These are phyloP conservation scores for Plotosus lineatus DNA, from an alignment of 2,113 vertebrate genomes.

Conservation along the genomic window DNA sequence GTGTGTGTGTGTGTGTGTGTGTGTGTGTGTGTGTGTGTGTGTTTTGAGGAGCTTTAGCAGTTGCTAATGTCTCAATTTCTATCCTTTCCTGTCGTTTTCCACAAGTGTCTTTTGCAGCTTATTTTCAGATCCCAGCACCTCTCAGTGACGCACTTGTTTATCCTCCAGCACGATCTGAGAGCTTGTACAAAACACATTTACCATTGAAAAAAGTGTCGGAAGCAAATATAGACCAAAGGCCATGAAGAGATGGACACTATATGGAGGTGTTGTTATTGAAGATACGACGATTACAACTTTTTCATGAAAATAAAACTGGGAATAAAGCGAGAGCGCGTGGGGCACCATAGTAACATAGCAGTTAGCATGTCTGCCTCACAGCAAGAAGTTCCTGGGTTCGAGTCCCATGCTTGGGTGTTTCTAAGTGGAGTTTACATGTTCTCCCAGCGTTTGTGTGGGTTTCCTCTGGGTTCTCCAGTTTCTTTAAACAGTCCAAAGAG, in stretches of 20 bases:
- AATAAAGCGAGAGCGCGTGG: background rate
- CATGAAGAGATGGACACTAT: background rate
- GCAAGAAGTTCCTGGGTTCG: too few species aligned
- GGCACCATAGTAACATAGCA: too few species aligned
- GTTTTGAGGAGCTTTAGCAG: conserved; percentile 17
- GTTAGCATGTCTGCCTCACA: too few species aligned
- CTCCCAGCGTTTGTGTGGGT: too few species aligned
- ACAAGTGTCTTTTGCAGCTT: conserved; percentile 23
- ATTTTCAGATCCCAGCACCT: conserved; percentile 3
- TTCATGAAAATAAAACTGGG: conserved; percentile 10
- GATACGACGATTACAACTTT: background rate
- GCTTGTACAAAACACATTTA: conserved; percentile 30
- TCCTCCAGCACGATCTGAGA: conserved; percentile 17
- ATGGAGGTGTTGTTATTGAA: background rate
- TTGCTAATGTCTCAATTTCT: conserved; percentile 12
- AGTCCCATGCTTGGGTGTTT: too few species aligned
- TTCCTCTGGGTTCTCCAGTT: too few species aligned
- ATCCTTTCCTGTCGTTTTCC: background rate
- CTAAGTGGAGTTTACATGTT: too few species aligned
- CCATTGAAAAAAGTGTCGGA: background rate
- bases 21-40: conserved; percentile 6
- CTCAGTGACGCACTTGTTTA: conserved; percentile 40
- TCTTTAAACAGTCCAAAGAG: too few species aligned
- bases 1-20: conserved; percentile 10
- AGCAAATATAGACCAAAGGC: background rate